Percentiles rank a stretch among this genome's conserved stretches.
phyloP scores from a whole-genome alignment of 2,888 invertebrate species.

The Anthophora plumipes region DNA sequence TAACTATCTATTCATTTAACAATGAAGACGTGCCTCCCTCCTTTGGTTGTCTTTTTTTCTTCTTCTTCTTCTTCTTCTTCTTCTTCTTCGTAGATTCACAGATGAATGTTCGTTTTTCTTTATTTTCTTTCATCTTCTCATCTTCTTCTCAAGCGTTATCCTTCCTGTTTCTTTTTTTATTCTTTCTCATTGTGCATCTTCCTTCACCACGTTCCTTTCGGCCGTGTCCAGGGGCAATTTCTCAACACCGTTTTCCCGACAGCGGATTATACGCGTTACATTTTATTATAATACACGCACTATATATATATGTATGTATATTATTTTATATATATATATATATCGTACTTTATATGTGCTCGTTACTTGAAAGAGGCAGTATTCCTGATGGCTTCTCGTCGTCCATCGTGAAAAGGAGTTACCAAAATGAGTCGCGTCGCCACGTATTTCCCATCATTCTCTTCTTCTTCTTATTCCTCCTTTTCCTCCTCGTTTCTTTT shows the following conservation, averaged over 20 bases:
- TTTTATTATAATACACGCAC: slow-evolving; percentile 61
- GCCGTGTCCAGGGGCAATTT: slow-evolving; percentile 34
- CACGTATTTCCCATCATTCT: slow-evolving; percentile 13
- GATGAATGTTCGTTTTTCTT: slow-evolving; percentile 51
- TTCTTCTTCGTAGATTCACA: slow-evolving; percentile 30
- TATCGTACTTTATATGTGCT: slow-evolving; percentile 57
- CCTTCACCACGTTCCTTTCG: slow-evolving; percentile 3
- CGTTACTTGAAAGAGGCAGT: slow-evolving; percentile 75
- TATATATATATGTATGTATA: slow-evolving; percentile 51
- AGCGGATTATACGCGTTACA: slow-evolving; percentile 31
- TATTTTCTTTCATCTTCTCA: too few relatives aligned
- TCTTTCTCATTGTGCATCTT: slow-evolving; percentile 11
- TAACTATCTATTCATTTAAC: slow-evolving; percentile 77
- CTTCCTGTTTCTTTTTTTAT: slow-evolving; percentile 11
- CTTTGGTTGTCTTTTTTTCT: slow-evolving; percentile 30
- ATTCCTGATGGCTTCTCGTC: slow-evolving; percentile 65
- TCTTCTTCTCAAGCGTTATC: slow-evolving; percentile 12
- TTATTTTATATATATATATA: slow-evolving; percentile 52
- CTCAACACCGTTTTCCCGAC: slow-evolving; percentile 35
- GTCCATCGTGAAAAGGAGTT: slow-evolving; percentile 51
- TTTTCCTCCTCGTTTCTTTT: slow-evolving; percentile 5
- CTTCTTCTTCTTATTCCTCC: slow-evolving; percentile 7
- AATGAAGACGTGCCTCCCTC: slow-evolving; percentile 67
- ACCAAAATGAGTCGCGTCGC: slow-evolving; percentile 37
- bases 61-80: too few relatives aligned